Evolutionary conservation across 30 jellyfish, hydroid and myxozoan species (phyloP), one percentile per base, ranked within the genome.

Genomic region (Aurelia coerulea): DNA sequence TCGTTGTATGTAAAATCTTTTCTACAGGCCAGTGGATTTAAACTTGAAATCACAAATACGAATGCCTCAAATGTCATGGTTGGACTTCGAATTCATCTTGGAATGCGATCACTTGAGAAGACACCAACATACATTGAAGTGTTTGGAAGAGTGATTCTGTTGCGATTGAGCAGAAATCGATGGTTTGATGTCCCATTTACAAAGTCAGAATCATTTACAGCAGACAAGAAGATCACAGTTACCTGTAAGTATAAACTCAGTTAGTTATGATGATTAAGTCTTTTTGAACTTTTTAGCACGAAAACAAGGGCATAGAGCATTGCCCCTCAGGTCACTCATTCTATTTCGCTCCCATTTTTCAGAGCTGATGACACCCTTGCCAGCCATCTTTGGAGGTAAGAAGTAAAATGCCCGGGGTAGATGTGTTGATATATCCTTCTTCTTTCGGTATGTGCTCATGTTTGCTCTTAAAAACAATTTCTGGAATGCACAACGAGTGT

Each of bases 121-220:
- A 76, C 97, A 9, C 99, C 99, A 19, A 90, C 92, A 31, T 94
- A 82, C 90, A 62, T 94, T 12, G 99, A 94, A 71, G 78, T 94
- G 12, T 85, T 94, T 49, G 99, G 99, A 18, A 73, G 99, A 54
- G 53, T 80, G 79, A 69, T 89, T 46, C 96, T 85, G 13, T 75
- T 89, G 86, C 76, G 95, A 29, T 54, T 89, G 86, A 86, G 91
- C 73, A 84, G 96, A 58, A 85, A 85, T 53, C 92, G 99, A 4
- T 94, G 99, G 99, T 94, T 94, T 75, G 99, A 94, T 83, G 75
- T 94, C 16, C 99, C 99, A 13, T 94, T 94, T 59, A 68, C 96
- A 33, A 83, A 85, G 33, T 86, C 90, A 6, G 99, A 94, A 33
- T 84, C 97, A 31, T 51, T 87, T 11, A 53, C 95, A 7, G 97